Percentiles rank a stretch among this genome's conserved stretches.
Conservation (phyloP, 2,888 invertebrate genomes). For the Capitulum mitella region DNA sequence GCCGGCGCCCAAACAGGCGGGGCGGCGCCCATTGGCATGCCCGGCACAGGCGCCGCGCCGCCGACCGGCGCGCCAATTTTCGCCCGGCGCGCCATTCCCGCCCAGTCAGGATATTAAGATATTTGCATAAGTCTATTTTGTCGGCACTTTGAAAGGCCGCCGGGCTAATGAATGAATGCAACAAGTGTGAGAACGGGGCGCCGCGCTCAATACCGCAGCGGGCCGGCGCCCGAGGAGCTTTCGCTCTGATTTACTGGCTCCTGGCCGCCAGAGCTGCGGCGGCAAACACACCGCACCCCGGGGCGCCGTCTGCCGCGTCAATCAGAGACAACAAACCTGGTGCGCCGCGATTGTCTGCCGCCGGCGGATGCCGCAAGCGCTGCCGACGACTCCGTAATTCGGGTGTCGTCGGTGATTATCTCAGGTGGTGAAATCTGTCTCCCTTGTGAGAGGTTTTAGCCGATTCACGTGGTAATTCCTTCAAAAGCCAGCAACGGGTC, state of each 20-base stretch:
- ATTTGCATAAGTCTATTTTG: slow-evolving; percentile 23
- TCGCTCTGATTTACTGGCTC: background rate
- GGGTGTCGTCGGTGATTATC: no score
- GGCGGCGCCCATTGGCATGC: background rate
- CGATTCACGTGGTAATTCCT: no score
- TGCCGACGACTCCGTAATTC: no score
- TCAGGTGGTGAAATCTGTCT: no score
- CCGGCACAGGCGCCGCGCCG: background rate
- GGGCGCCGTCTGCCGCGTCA: no score
- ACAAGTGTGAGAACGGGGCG: slow-evolving; percentile 11
- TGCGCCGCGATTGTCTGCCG: no score
- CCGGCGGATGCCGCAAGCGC: no score
- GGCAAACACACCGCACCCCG: background rate
- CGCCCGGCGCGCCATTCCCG: background rate
- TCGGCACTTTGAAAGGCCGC: slow-evolving; percentile 23
- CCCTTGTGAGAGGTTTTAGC: no score
- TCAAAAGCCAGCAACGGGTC: no score
- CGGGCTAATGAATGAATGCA: slow-evolving; percentile 23
- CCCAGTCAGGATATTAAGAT: slow-evolving; percentile 21
- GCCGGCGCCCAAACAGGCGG: background rate
- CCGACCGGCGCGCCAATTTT: background rate
- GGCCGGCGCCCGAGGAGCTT: background rate
- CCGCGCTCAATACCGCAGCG: slow-evolving; percentile 2
- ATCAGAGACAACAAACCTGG: background rate
- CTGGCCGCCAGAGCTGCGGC: background rate